phyloP scores from a whole-genome alignment of 2,888 invertebrate species.

The Brachylomia viminalis region DNA sequence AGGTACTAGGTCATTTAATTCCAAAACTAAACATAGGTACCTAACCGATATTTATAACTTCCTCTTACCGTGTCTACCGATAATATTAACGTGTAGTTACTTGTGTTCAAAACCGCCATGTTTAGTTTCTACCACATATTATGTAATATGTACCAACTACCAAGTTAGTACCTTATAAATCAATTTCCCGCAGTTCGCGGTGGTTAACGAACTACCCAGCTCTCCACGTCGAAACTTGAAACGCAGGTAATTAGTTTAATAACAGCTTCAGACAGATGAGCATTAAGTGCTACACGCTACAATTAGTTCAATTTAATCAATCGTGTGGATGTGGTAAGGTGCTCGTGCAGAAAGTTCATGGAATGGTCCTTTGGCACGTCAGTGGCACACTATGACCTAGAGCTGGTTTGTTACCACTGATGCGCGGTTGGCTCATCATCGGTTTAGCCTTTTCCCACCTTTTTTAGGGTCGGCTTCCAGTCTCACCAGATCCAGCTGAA shows the following conservation, averaged over 20 bases:
- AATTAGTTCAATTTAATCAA: slow-evolving; percentile 14
- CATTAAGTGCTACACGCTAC: neutral
- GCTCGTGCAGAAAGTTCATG: neutral
- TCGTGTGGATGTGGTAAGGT: neutral
- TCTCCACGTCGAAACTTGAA: neutral
- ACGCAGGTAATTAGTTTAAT: slow-evolving; percentile 9
- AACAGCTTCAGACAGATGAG: neutral
- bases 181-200: neutral
- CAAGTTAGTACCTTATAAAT: neutral
- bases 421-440: neutral
- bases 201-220: slow-evolving; percentile 14
- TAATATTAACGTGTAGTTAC: neutral
- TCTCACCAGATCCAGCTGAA: neutral
- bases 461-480: neutral
- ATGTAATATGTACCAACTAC: slow-evolving; percentile 7
- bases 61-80: neutral
- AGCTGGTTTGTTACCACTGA: neutral
- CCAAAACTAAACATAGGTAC: too few relatives aligned
- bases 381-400: neutral
- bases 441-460: neutral
- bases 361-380: neutral
- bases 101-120: neutral
- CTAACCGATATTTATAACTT: too few relatives aligned
- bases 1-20: too few relatives aligned
- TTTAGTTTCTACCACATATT: neutral